Evolutionary conservation across 2,113 vertebrate species (phyloP), one percentile per base, ranked within the genome.

Genomic region (Seriola quinqueradiata): DNA sequence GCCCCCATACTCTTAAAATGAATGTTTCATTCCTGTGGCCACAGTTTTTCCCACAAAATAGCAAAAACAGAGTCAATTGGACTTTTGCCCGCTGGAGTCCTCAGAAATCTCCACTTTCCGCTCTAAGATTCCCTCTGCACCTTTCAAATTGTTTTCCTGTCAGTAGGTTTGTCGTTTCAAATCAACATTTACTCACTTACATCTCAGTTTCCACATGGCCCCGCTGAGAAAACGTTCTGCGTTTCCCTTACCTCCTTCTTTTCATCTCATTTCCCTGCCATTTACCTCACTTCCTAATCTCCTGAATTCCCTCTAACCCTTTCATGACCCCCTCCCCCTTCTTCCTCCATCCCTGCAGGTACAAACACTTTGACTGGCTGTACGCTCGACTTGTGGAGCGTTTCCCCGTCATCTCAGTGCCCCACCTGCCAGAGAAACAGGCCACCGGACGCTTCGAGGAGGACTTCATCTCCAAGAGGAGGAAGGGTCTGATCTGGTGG

Each of bases 361-460:
- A 99, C 91, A 99, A 99, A 85, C 98, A 99, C 93, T 99, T 99
- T 4, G 98, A 99, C 91, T 99, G 98, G 98, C 96, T 99, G 28
- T 99, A 99, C 0, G 96, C 96, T 0, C 97, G 97, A 1, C 95
- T 99, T 1, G 97, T 97, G 0, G 97, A 99, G 93, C 97, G 99
- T 44, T 99, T 99, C 76, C 98, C 98, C 0, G 97, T 99, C 78
- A 98, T 99, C 91, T 99, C 98, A 0, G 98, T 99, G 67, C 98
- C 98, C 0, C 98, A 98, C 82, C 92, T 99, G 88, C 98, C 98
- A 0, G 98, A 99, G 93, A 99, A 99, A 79, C 98, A 99, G 93
- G 98, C 98, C 86, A 99, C 98, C 0, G 98, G 98, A 2, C 97
- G 98, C 76, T 99, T 99, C 0, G 98, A 99, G 86, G 98, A 99